These are phyloP conservation scores for Dasypus novemcinctus DNA, from an alignment of 2,113 vertebrate genomes.

Conservation along the genomic window DNA sequence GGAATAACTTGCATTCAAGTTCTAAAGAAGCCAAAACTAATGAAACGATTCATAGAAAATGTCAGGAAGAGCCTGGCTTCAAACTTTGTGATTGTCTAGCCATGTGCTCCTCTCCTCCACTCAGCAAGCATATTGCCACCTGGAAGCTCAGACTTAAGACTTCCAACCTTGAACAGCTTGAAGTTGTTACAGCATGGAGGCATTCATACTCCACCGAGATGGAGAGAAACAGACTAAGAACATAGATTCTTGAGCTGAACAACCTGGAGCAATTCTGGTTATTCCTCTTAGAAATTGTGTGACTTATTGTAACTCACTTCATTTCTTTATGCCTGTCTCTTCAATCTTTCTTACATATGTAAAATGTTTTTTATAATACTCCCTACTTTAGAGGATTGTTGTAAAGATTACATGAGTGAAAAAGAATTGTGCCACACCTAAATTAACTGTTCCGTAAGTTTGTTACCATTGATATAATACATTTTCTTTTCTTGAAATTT, in stretches of 20 bases:
- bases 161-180: not conserved
- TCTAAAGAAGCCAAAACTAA: not conserved
- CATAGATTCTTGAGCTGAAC: not conserved
- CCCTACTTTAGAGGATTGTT: not conserved
- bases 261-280: not conserved
- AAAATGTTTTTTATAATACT: not conserved
- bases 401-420: not conserved
- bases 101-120: not conserved
- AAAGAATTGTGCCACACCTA: not conserved
- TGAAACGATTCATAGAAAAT: not conserved
- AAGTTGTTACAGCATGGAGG: not conserved
- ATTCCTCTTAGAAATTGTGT: not conserved
- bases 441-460: not conserved
- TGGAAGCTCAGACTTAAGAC: not conserved
- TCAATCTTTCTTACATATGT: not conserved
- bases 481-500: not conserved
- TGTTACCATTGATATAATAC: not conserved
- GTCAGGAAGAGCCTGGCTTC: not conserved
- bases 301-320: not conserved
- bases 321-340: not conserved
- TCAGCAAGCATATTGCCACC: not conserved
- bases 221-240: not conserved
- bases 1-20: not conserved
- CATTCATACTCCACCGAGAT: not conserved
- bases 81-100: too few relatives aligned